A percentile compares a stretch with the other conserved stretches of the same genome.
Evolutionary conservation across 2,797 vertebrate species (phyloP).

Genomic region (Aplochiton taeniatus): DNA sequence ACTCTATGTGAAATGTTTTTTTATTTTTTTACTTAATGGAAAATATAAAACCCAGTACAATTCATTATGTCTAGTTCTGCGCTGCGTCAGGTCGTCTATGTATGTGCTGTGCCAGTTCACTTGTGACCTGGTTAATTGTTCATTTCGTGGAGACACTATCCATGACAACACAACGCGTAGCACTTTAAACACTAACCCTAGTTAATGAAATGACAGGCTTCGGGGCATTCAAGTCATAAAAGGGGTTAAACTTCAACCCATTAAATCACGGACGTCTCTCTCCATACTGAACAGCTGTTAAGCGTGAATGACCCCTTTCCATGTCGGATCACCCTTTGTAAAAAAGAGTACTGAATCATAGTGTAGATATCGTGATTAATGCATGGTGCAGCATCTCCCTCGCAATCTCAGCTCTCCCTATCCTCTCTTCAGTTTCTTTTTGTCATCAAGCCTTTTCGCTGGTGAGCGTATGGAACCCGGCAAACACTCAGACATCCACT

Average conservation of each 20-base stretch:
- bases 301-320: slow-evolving; percentile 33
- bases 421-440: slow-evolving; percentile 4
- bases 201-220: slow-evolving; percentile 32
- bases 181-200: not conserved
- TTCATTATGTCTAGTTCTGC: no score
- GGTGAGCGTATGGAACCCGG: not conserved
- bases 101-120: no score
- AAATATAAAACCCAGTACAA: no score
- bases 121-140: no score
- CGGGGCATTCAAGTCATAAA: slow-evolving; percentile 29
- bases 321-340: slow-evolving; percentile 38
- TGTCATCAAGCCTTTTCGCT: not conserved
- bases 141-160: no score
- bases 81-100: no score
- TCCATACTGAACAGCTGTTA: slow-evolving; percentile 52
- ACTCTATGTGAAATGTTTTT: no score
- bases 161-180: no score
- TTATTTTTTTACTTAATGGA: no score
- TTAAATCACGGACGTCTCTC: slow-evolving; percentile 26
- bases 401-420: slow-evolving; percentile 4
- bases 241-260: slow-evolving; percentile 57
- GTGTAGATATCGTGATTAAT: slow-evolving; percentile 41
- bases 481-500: not conserved
- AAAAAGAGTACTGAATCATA: slow-evolving; percentile 40
- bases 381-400: slow-evolving; percentile 4